Evolutionary conservation across 2,113 vertebrate species (phyloP).

Genomic region (Sphaerodactylus townsendi): DNA sequence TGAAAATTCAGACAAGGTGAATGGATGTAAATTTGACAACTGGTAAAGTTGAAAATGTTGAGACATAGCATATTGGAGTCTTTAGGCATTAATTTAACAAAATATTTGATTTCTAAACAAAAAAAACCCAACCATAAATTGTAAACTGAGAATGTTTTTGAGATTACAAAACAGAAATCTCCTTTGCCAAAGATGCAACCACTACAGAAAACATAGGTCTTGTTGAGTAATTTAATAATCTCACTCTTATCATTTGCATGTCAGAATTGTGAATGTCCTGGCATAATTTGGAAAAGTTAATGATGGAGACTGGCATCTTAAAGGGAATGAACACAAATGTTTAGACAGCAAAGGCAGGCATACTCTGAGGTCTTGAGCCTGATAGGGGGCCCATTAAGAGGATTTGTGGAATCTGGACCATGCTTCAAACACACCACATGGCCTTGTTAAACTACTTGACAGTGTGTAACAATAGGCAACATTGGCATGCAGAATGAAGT

Average conservation of each 20-base stretch:
- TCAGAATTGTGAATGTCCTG: not conserved
- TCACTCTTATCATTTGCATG: not conserved
- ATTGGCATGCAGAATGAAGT: not conserved
- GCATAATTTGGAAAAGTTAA: not conserved
- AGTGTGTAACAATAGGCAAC: not conserved
- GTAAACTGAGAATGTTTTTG: not conserved
- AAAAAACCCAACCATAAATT: not conserved
- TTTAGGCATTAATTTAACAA: not conserved
- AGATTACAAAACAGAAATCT: not conserved
- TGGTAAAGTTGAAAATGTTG: not conserved
- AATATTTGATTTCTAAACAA: not conserved
- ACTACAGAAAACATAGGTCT: not conserved
- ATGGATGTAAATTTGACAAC: slow-evolving; percentile 13
- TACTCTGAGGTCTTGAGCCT: not conserved
- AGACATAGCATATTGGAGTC: not conserved
- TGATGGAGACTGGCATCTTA: not conserved
- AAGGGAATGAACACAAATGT: no score
- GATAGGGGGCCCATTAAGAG: not conserved
- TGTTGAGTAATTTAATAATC: not conserved
- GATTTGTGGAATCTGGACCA: not conserved
- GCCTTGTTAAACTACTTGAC: not conserved
- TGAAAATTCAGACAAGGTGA: slow-evolving; percentile 24
- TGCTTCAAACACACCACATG: not conserved
- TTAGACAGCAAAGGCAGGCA: not conserved
- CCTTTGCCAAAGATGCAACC: not conserved